Conservation (phyloP, 1,140 invertebrate species). For the Lepidostoma basale region DNA sequence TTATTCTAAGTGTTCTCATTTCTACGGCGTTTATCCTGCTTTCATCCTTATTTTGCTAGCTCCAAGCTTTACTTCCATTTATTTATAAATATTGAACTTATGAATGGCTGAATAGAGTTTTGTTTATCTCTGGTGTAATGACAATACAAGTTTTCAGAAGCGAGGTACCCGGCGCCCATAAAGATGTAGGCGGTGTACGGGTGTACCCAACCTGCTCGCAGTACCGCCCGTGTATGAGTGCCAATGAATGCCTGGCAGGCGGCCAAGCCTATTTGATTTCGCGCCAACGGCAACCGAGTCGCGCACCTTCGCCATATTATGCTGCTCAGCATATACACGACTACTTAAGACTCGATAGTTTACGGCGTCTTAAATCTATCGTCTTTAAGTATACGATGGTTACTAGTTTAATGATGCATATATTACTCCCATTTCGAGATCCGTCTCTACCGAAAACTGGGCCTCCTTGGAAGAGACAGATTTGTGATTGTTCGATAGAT, state of each 20-base stretch:
- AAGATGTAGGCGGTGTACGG: conserved; percentile 15
- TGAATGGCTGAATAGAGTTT: too few relatives aligned
- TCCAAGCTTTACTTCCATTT: too few relatives aligned
- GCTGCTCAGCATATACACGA: conserved; percentile 32
- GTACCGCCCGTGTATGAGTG: conserved; percentile 30
- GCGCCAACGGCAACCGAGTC: conserved; percentile 38
- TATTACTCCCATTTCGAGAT: conserved; percentile 28
- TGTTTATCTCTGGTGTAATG: too few relatives aligned
- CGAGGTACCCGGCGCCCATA: conserved; percentile 8
- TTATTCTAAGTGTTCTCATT: too few relatives aligned
- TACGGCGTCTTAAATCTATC: conserved; percentile 45
- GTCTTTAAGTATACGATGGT: conserved; percentile 40
- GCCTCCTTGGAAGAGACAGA: not conserved
- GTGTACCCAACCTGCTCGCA: conserved; percentile 23
- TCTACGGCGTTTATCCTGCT: too few relatives aligned
- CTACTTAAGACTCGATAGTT: conserved; percentile 45
- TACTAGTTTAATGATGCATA: conserved; percentile 43
- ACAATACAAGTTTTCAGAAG: conserved; percentile 25
- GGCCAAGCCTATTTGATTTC: conserved; percentile 45
- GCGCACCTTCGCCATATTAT: conserved; percentile 34
- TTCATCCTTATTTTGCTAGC: too few relatives aligned
- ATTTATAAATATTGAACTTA: too few relatives aligned
- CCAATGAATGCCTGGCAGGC: conserved; percentile 43
- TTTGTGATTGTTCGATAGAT: conserved; percentile 2
- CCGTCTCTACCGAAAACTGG: conserved; percentile 1